A percentile compares a stretch with the other conserved stretches of the same genome.
Evolutionary conservation across 1,140 invertebrate species (phyloP).

Genomic region (Zaprionus taronus): DNA sequence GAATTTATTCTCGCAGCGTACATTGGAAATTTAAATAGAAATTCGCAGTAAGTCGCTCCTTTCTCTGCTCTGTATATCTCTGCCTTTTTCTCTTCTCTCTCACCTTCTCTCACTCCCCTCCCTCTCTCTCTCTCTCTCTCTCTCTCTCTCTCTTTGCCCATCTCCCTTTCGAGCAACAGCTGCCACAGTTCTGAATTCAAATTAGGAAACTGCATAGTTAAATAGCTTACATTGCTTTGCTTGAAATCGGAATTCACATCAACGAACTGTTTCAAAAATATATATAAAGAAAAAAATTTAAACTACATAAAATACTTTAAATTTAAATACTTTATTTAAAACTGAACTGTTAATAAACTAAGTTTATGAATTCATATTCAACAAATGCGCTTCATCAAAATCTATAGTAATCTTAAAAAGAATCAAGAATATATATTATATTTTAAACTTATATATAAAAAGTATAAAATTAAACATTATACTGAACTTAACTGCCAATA

Average conservation of each 20-base stretch:
- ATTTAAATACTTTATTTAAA: too few relatives aligned
- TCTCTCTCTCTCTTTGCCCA: not conserved
- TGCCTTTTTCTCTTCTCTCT: not conserved
- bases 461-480: too few relatives aligned
- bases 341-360: too few relatives aligned
- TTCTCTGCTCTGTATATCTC: not conserved
- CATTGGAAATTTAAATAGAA: constrained; percentile 59
- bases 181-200: not conserved
- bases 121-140: not conserved
- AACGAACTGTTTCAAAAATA: not conserved
- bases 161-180: not conserved
- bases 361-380: too few relatives aligned
- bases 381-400: too few relatives aligned
- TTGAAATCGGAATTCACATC: not conserved
- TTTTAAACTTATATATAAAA: too few relatives aligned
- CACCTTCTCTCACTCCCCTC: not conserved
- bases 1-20: constrained; percentile 56
- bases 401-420: too few relatives aligned
- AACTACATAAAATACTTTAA: not conserved
- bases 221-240: not conserved
- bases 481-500: too few relatives aligned
- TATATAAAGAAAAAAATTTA: not conserved
- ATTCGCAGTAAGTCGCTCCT: not conserved
- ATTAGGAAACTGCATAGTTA: not conserved
- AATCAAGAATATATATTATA: too few relatives aligned